Percentiles rank a stretch among this genome's conserved stretches.
Evolutionary conservation across 2,113 vertebrate species (phyloP).

Genomic region (Melanotaenia duboulayi): DNA sequence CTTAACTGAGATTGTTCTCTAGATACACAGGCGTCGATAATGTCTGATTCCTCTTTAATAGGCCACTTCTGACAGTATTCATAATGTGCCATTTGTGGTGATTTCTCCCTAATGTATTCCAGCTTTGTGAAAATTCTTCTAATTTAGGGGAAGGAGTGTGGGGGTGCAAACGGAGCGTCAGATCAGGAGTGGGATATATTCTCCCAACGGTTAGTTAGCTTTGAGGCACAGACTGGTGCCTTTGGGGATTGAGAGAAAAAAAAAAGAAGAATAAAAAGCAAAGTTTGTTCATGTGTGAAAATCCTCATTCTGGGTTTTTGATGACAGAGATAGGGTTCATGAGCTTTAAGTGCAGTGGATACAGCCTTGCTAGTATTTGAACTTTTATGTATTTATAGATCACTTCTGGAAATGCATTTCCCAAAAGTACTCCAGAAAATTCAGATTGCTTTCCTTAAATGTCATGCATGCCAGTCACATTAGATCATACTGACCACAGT

Average conservation of each 20-base stretch:
- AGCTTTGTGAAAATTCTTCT: slow-evolving; percentile 67
- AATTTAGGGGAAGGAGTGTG: slow-evolving; percentile 58
- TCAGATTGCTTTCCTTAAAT: slow-evolving; percentile 1
- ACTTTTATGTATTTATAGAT: not conserved
- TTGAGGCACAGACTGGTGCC: slow-evolving; percentile 29
- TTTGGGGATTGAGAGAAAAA: slow-evolving; percentile 24
- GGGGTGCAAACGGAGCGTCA: slow-evolving; percentile 31
- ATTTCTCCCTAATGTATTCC: slow-evolving; percentile 75
- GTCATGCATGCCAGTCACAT: not conserved
- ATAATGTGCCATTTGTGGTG: slow-evolving; percentile 79
- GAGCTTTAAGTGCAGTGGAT: slow-evolving; percentile 9
- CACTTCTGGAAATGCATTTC: not conserved
- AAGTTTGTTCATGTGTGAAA: slow-evolving; percentile 69
- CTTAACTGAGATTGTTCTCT: slow-evolving; percentile 77
- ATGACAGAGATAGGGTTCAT: slow-evolving; percentile 21
- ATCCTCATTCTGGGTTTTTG: slow-evolving; percentile 33
- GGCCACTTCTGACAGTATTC: slow-evolving; percentile 79
- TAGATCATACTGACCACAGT: too few species aligned
- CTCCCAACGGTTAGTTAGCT: slow-evolving; percentile 49
- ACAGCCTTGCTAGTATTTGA: not conserved
- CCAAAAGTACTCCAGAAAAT: not conserved
- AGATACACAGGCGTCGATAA: slow-evolving; percentile 76
- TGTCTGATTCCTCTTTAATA: slow-evolving; percentile 80
- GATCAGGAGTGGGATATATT: slow-evolving; percentile 43
- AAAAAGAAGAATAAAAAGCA: slow-evolving; percentile 26